Evolutionary conservation across 2,797 vertebrate genomes (phyloP), one percentile per base, ranked within the genome.

Genomic region (Pipistrellus pygmaeus): DNA sequence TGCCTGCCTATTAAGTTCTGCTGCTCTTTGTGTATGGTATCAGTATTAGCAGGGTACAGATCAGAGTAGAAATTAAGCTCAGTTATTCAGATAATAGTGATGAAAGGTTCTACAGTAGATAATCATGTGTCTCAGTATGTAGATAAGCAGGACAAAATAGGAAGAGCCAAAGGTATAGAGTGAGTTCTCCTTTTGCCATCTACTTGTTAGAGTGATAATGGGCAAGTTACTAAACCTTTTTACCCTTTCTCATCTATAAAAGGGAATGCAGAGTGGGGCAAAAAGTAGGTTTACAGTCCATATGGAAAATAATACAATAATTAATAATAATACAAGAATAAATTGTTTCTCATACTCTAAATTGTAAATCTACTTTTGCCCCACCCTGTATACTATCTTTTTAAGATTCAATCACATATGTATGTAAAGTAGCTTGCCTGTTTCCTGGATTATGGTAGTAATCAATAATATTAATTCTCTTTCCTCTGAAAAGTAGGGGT

Each of bases 401-500:
- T 85, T 83, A 90, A 85, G 66, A 72, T 85, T 93, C 64, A 96
- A 6, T 96, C 92, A 92, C 27, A 55, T 85, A 88, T 86, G n/a
- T 84, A 60, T 94, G 35, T 90, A 95, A 92, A 96, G 78, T 88
- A 92, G 85, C 82, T 95, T 94, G 32, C 27, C 7, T 82, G 35
- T 82, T 85, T 93, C 46, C 72, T 92, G 85, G 32, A 68, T 96
- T 96, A 82, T 75, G 32, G 23, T 75, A 57, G 11, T 93, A 85
- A 90, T 90, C 69, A 92, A 55, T 93, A 80, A 77, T 90, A 88
- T 62, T 77, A 92, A 91, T 96, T 94, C 55, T 91, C 57, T 91
- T 85, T 94, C 84, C 69, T 32, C 51, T 95, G 62, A 57, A 75
- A 94, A 82, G 46, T 75, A 53, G 44, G 10, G 86, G 91, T 87